These are phyloP conservation scores for Tipula helvola DNA, from an alignment of 2,888 invertebrate genomes.

Conservation along the genomic window DNA sequence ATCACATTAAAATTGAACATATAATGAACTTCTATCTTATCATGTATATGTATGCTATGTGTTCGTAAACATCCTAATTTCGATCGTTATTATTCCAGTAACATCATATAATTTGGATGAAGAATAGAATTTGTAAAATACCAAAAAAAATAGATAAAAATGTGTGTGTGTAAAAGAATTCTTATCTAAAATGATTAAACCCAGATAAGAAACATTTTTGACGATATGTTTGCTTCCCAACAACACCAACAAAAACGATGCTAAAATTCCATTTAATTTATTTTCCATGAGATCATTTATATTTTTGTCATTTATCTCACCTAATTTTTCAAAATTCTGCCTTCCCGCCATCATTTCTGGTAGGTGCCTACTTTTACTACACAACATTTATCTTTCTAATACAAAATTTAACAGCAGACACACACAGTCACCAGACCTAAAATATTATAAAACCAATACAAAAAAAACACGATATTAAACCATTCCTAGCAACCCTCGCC, in stretches of 20 bases:
- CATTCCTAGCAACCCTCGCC: not conserved
- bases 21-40: not conserved
- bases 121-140: not conserved
- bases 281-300: slow-evolving; percentile 4
- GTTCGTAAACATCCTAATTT: not conserved
- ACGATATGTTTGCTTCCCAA: not conserved
- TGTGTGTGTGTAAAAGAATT: not conserved
- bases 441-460: not conserved
- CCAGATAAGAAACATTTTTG: not conserved
- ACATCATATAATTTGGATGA: not conserved
- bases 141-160: not conserved
- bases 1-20: not conserved
- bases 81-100: not conserved
- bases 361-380: not conserved
- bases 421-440: not conserved
- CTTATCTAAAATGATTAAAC: not conserved
- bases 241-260: not conserved
- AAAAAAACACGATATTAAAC: not conserved
- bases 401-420: not conserved
- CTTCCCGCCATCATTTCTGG: not conserved
- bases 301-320: slow-evolving; percentile 4
- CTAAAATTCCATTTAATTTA: not conserved
- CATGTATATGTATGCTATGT: not conserved
- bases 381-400: not conserved
- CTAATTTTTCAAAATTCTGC: not conserved